Evolutionary conservation across 2,888 invertebrate species (phyloP).

Genomic region (Andrena chrysosceles): DNA sequence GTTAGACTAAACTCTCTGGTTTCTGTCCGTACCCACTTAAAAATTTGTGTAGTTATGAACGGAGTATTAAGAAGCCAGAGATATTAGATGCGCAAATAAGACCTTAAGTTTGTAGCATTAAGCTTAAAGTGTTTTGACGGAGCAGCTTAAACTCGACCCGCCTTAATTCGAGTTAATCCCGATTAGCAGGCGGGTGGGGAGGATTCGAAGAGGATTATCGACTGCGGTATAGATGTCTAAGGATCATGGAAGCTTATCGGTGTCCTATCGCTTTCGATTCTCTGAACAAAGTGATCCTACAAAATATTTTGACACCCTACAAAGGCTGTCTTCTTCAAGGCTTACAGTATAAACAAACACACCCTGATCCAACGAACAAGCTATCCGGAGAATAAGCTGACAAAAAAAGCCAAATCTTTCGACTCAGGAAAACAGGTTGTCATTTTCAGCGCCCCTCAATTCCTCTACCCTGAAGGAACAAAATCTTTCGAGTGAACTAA

Average conservation of each 20-base stretch:
- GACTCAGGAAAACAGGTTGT: background rate
- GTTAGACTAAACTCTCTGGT: conserved; percentile 6
- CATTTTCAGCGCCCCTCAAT: background rate
- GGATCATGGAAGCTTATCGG: background rate
- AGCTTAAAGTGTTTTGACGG: conserved; percentile 32
- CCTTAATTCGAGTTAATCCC: conserved; percentile 60
- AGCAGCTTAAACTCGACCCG: conserved; percentile 1
- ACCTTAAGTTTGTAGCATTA: too few species aligned
- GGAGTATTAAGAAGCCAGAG: background rate
- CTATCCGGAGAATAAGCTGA: background rate
- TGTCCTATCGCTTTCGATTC: conserved; percentile 21
- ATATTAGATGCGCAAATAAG: background rate
- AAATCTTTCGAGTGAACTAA: background rate
- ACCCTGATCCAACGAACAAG: conserved; percentile 1
- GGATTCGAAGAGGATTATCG: conserved; percentile 53
- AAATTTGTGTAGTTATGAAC: background rate
- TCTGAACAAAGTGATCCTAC: background rate
- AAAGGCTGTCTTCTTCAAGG: background rate
- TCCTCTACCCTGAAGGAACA: background rate
- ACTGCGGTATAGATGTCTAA: background rate
- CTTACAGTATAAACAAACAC: background rate
- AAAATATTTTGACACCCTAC: conserved; percentile 47
- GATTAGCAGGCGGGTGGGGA: conserved; percentile 29
- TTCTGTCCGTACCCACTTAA: background rate
- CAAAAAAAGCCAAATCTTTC: background rate